These are phyloP conservation scores for Staurois parvus DNA, from an alignment of 2,797 vertebrate species.

Conservation along the genomic window DNA sequence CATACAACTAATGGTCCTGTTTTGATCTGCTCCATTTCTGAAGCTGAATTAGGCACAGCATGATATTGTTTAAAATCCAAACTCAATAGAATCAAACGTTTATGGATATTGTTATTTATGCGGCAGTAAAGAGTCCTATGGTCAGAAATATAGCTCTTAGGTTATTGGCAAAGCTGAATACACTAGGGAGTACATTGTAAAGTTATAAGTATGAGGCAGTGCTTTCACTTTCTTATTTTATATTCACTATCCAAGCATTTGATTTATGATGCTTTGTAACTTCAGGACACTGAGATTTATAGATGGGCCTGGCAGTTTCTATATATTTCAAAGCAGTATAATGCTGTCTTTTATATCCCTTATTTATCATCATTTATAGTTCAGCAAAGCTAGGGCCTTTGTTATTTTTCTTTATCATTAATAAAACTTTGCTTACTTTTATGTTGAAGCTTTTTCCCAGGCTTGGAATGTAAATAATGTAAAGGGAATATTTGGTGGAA, in stretches of 20 bases:
- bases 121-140: not conserved
- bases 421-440: not conserved
- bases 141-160: not conserved
- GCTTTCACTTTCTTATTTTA: conserved; percentile 23
- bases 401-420: not conserved
- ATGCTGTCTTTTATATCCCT: conserved; percentile 3
- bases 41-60: not conserved
- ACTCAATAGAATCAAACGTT: not conserved
- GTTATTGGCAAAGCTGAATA: not conserved
- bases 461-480: too few relatives aligned
- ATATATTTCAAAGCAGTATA: conserved; percentile 2
- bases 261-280: conserved; percentile 26
- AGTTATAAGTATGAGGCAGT: not conserved
- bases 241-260: not conserved
- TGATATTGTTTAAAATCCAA: not conserved
- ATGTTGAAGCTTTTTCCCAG: too few relatives aligned
- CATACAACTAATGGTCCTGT: not conserved
- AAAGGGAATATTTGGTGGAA: too few relatives aligned
- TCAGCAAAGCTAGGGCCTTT: not conserved
- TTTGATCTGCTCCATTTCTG: not conserved
- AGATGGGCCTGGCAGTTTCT: conserved; percentile 15
- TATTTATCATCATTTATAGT: conserved; percentile 31
- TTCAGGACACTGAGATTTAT: conserved; percentile 24
- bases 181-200: not conserved
- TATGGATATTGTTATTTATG: not conserved